These are phyloP conservation scores for Magallana nippona DNA, from an alignment of 2,888 invertebrate genomes.

Conservation along the genomic window DNA sequence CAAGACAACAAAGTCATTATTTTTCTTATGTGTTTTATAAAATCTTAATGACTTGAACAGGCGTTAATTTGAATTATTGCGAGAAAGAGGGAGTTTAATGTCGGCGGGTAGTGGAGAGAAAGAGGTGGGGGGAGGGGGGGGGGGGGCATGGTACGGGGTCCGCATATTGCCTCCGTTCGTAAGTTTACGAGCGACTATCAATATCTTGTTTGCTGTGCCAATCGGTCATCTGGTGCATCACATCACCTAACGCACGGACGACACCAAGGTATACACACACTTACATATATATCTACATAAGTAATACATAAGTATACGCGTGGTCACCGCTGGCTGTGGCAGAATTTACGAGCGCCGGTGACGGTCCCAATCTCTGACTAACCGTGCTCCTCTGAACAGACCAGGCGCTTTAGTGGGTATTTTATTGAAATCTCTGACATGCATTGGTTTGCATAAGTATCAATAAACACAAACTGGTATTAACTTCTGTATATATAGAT, in stretches of 20 bases:
- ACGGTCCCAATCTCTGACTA: not conserved
- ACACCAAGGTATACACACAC: not conserved
- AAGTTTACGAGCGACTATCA: not conserved
- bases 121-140: not conserved
- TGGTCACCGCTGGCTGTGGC: not conserved
- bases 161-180: not conserved
- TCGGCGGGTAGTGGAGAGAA: not conserved
- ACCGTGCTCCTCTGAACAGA: not conserved
- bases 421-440: conserved; percentile 17
- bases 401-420: not conserved
- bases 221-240: conserved; percentile 11
- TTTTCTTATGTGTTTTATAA: not conserved
- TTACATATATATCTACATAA: not conserved
- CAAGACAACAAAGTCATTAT: not conserved
- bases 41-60: too few relatives aligned
- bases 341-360: not conserved
- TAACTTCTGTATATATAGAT: not conserved
- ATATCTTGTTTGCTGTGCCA: not conserved
- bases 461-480: not conserved
- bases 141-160: not conserved
- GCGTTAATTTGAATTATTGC: too few relatives aligned
- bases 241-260: not conserved
- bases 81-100: too few relatives aligned
- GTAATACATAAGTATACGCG: conserved; percentile 3
- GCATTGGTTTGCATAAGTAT: not conserved